Evolutionary conservation across 2,113 vertebrate species (phyloP), one percentile per base, ranked within the genome.

Genomic region (Nannobrachium achirus): DNA sequence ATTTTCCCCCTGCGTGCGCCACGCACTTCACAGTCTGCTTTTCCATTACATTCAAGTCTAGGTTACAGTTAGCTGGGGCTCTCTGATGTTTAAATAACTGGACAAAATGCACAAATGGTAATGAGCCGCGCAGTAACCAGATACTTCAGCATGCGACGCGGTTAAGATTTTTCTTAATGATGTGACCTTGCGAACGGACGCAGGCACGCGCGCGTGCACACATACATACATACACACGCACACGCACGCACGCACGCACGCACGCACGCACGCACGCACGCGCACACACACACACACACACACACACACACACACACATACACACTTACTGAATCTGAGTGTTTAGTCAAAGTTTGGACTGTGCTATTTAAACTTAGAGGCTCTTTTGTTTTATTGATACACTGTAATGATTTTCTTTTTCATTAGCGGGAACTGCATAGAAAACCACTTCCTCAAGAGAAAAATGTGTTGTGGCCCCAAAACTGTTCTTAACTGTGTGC

Each of bases 401-500:
- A 69, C 20, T 76, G 40, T 10, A 66, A 25, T 55, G 56, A 56
- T 60, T 73, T 68, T 64, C 10, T 49, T 71, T 78, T 79, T 74
- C 39, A 75, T 58, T 66, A 65, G 9, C 62, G 55, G 44, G 48
- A 69, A 74, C 20, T 56, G 41, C 19, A 52, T 66, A 49, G 18
- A 67, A 33, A 33, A 72, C 70, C 7, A 40, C 25, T 66, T 71
- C 75, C 59, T 70, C 38, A 73, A 70, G 74, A 45, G n/a, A 41
- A 63, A 46, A 71, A 79, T 19, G 57, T 69, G 53, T 78, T 69
- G 73, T 41, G 41, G 67, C 66, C 51, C 53, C 65, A 79, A 87
- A 3, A 77, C 76, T 89, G 80, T 88, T 89, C 80, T 84, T 86
- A 89, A 78, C 71, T 68, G 58, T 67, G 52, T 57, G 69, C 73